A percentile compares a stretch with the other conserved stretches of the same genome.
phyloP scores from a whole-genome alignment of 2,797 vertebrate species.

The Rhinatrema bivittatum region DNA sequence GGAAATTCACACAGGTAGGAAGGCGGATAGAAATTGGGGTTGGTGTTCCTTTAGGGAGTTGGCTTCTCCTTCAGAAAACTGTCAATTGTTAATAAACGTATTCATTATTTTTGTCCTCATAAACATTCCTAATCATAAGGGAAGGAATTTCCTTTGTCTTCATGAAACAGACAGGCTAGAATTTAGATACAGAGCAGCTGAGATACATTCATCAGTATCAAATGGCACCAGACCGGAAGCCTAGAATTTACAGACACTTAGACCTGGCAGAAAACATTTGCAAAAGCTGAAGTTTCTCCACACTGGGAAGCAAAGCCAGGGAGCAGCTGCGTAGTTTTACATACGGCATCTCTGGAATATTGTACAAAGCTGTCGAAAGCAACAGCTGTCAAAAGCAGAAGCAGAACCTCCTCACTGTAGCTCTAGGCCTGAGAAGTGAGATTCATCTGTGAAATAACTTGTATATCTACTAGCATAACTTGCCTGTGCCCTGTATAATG shows the following conservation, averaged over 20 bases:
- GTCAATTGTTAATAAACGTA: too few relatives aligned
- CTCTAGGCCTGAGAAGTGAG: slow-evolving; percentile 1
- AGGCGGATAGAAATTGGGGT: too few relatives aligned
- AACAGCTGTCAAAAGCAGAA: slow-evolving; percentile 14
- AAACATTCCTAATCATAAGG: too few relatives aligned
- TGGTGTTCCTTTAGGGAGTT: too few relatives aligned
- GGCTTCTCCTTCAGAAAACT: too few relatives aligned
- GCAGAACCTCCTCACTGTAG: slow-evolving; percentile 13
- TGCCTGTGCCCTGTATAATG: background rate
- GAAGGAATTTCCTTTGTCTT: slow-evolving; percentile 1
- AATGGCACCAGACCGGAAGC: slow-evolving; percentile 25
- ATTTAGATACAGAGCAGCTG: too few relatives aligned
- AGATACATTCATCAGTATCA: slow-evolving; percentile 23
- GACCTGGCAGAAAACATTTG: too few relatives aligned
- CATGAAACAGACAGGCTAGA: too few relatives aligned
- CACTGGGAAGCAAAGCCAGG: slow-evolving; percentile 17
- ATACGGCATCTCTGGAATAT: slow-evolving; percentile 16
- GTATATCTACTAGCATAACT: too few relatives aligned
- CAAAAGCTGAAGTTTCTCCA: too few relatives aligned
- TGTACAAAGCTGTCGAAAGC: slow-evolving; percentile 21
- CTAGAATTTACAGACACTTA: slow-evolving; percentile 29
- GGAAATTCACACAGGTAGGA: too few relatives aligned
- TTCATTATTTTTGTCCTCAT: slow-evolving; percentile 12
- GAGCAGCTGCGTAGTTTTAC: slow-evolving; percentile 19
- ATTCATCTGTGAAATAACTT: slow-evolving; percentile 4